Evolutionary conservation across 2,888 invertebrate genomes (phyloP), one percentile per base, ranked within the genome.

Genomic region (Ceratothoa steindachneri): DNA sequence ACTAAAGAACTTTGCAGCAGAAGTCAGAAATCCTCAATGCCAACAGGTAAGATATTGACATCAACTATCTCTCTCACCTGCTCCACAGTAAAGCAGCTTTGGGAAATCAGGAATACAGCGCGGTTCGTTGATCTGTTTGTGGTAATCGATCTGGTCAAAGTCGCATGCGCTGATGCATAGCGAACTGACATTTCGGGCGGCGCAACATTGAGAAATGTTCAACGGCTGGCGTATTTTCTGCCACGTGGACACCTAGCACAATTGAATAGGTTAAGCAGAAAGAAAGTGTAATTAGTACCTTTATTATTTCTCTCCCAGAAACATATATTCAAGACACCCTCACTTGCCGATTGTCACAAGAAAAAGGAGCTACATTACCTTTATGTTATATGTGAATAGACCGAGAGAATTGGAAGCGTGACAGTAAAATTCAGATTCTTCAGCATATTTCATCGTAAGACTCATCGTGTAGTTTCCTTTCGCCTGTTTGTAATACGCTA

Each of bases 321-420:
- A n/a, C n/a, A n/a, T n/a, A n/a, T n/a, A n/a, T n/a, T n/a, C n/a
- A n/a, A n/a, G n/a, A n/a, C n/a, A n/a, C n/a, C n/a, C n/a, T n/a
- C n/a, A n/a, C n/a, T n/a, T n/a, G n/a, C n/a, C n/a, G n/a, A n/a
- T n/a, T n/a, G n/a, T n/a, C n/a, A n/a, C n/a, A n/a, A n/a, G n/a
- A n/a, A n/a, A n/a, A n/a, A n/a, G n/a, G n/a, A n/a, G n/a, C n/a
- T n/a, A n/a, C 3, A 15, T 78, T 24, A 83, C 80, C 68, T 80
- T 81, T 22, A 81, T 77, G 19, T 79, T 80, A 71, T 81, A 81
- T 4, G 81, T 80, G 53, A 77, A 78, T 28, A 81, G 80, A 15
- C 93, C 93, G 81, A 92, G 91, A 0, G 90, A 89, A 83, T 93
- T 93, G 84, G 92, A 91, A 0, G 93, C 93, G 83, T 92, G 91